phyloP scores from a whole-genome alignment of 2,888 invertebrate genomes.

The Prosopocoilus inquinatus region DNA sequence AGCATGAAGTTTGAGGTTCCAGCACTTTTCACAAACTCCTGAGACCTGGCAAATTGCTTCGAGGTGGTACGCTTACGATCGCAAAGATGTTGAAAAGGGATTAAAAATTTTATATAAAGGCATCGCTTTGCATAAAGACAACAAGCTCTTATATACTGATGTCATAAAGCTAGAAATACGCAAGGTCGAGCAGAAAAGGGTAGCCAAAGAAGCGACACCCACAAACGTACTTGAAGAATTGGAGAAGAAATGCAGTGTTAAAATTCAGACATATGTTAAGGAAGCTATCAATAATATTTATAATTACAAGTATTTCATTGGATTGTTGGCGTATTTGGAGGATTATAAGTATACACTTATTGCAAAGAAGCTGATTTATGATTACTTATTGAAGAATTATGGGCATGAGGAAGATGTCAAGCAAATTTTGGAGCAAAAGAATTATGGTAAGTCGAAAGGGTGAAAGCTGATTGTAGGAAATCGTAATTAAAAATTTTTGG shows the following conservation, averaged over 20 bases:
- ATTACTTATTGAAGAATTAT: slow-evolving; percentile 44
- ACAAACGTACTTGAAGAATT: slow-evolving; percentile 39
- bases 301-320: slow-evolving; percentile 20
- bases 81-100: slow-evolving; percentile 66
- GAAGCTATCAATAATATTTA: slow-evolving; percentile 32
- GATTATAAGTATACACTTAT: slow-evolving; percentile 57
- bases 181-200: slow-evolving; percentile 40
- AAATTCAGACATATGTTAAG: slow-evolving; percentile 49
- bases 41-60: slow-evolving; percentile 79
- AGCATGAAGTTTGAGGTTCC: slow-evolving; percentile 8
- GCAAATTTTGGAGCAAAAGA: too few species aligned
- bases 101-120: slow-evolving; percentile 72
- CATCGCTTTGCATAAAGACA: slow-evolving; percentile 70
- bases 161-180: slow-evolving; percentile 60
- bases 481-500: too few species aligned
- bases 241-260: slow-evolving; percentile 46
- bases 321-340: slow-evolving; percentile 7
- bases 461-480: too few species aligned
- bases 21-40: slow-evolving; percentile 72
- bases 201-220: slow-evolving; percentile 20
- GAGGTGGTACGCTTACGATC: slow-evolving; percentile 72
- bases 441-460: too few species aligned
- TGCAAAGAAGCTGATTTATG: slow-evolving; percentile 57
- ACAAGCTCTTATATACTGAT: slow-evolving; percentile 68
- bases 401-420: background rate